Evolutionary conservation across 1,140 invertebrate genomes (phyloP).

Genomic region (Armadillidium nasatum): DNA sequence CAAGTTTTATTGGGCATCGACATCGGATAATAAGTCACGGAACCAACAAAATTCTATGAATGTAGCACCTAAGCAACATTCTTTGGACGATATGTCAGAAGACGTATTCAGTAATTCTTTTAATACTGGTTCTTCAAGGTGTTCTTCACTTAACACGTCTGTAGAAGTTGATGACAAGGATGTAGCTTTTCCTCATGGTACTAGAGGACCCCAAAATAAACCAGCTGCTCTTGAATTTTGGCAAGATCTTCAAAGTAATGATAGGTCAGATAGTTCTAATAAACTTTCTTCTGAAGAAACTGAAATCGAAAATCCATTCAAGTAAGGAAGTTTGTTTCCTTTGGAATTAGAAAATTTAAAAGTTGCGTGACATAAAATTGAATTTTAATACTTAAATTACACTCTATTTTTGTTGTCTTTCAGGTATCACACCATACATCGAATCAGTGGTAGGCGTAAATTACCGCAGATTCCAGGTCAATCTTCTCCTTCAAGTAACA

Average conservation of each 20-base stretch:
- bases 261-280: neutral
- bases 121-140: constrained; percentile 24
- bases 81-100: constrained; percentile 30
- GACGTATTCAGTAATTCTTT: constrained; percentile 28
- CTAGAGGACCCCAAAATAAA: neutral
- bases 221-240: constrained; percentile 47
- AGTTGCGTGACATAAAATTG: neutral
- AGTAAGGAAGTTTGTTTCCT: constrained; percentile 20
- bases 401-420: no score
- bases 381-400: neutral
- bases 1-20: constrained; percentile 36
- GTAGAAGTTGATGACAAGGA: no score
- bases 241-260: constrained; percentile 36
- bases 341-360: neutral
- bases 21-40: neutral
- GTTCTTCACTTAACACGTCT: no score
- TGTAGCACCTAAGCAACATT: neutral
- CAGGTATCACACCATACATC: constrained; percentile 47
- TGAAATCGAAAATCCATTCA: constrained; percentile 37
- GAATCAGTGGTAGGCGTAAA: constrained; percentile 46
- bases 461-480: constrained; percentile 38
- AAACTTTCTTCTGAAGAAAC: constrained; percentile 5
- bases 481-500: neutral
- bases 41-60: neutral
- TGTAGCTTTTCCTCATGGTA: no score